A percentile compares a stretch with the other conserved stretches of the same genome.
These are phyloP conservation scores for Habrosyne pyritoides DNA, from an alignment of 2,888 invertebrate species.

Conservation along the genomic window DNA sequence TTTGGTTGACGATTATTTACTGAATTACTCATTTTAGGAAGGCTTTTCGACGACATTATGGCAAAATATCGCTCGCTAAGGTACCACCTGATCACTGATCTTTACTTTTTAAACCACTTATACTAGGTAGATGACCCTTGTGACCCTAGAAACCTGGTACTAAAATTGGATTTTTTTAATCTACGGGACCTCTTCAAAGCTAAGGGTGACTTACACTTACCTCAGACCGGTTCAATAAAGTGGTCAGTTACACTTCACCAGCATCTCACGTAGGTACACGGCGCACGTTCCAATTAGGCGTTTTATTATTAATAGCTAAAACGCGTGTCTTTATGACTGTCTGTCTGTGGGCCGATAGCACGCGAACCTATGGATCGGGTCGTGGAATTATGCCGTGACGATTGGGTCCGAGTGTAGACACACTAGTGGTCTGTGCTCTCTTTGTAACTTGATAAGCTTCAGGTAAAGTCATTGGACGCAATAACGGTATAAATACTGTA, in stretches of 20 bases:
- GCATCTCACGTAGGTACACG: constrained; percentile 41
- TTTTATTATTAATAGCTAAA: constrained; percentile 74
- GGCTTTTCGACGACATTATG: no score
- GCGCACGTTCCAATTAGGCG: constrained; percentile 75
- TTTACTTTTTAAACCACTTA: no score
- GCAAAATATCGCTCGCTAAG: no score
- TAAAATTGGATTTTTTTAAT: not conserved
- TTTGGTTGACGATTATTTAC: no score
- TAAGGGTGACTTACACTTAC: constrained; percentile 10
- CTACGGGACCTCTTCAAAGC: constrained; percentile 20
- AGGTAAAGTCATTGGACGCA: no score
- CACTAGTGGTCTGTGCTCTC: not conserved
- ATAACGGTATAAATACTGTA: no score
- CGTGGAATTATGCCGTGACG: constrained; percentile 66
- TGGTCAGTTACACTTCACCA: constrained; percentile 52
- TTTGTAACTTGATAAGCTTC: not conserved
- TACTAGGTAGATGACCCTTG: no score
- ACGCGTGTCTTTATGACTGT: constrained; percentile 70
- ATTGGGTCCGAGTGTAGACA: not conserved
- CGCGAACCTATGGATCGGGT: constrained; percentile 63
- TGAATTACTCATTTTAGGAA: no score
- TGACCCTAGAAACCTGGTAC: no score
- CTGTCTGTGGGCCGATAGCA: constrained; percentile 60
- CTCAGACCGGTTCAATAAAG: constrained; percentile 47
- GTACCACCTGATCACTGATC: no score